phyloP scores from a whole-genome alignment of 2,797 vertebrate genomes.

The Sitta carolinensis region DNA sequence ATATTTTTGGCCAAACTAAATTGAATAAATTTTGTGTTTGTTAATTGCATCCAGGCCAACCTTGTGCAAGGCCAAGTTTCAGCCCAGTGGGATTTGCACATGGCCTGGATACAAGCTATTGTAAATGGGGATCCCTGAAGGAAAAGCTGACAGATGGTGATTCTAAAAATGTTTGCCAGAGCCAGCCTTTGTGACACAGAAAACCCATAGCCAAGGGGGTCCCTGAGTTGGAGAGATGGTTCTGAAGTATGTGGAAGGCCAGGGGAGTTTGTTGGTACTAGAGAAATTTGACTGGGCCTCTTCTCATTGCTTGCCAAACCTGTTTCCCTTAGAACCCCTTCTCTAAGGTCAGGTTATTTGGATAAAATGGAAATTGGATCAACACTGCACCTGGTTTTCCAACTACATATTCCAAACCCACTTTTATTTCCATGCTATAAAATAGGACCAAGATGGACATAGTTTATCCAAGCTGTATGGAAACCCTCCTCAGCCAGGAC shows the following conservation, averaged over 20 bases:
- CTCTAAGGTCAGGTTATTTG: background rate
- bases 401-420: background rate
- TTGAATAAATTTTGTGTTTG: slow-evolving; percentile 68
- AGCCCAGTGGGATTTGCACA: slow-evolving; percentile 70
- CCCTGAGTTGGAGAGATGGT: slow-evolving; percentile 39
- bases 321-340: background rate
- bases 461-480: background rate
- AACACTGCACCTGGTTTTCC: slow-evolving; percentile 54
- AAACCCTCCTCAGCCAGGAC: background rate
- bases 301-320: background rate
- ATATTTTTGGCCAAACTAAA: slow-evolving; percentile 72
- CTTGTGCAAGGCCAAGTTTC: slow-evolving; percentile 52
- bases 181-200: slow-evolving; percentile 69
- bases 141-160: slow-evolving; percentile 67
- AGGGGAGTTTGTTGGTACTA: slow-evolving; percentile 6
- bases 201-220: slow-evolving; percentile 64
- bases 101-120: slow-evolving; percentile 71
- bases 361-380: slow-evolving; percentile 25
- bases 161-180: slow-evolving; percentile 67
- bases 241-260: slow-evolving; percentile 30
- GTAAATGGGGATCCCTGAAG: slow-evolving; percentile 67
- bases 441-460: background rate
- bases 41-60: slow-evolving; percentile 71
- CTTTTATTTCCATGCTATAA: background rate
- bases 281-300: slow-evolving; percentile 7